Evolutionary conservation across 2,113 vertebrate species (phyloP).

Genomic region (Lophura nycthemera): DNA sequence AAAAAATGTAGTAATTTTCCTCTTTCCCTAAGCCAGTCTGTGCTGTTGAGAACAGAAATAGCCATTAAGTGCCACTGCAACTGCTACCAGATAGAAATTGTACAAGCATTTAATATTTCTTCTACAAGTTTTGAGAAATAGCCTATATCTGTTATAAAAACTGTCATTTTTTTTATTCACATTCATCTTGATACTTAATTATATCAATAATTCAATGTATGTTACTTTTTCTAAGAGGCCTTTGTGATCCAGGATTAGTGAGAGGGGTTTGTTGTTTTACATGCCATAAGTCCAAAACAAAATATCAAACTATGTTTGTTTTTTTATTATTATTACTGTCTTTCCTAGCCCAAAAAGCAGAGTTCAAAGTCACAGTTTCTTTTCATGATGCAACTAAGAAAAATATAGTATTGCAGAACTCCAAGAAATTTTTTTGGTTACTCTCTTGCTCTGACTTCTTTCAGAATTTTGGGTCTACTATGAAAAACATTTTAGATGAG

Average conservation of each 20-base stretch:
- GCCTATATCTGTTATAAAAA: background rate
- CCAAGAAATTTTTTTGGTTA: background rate
- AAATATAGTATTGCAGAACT: background rate
- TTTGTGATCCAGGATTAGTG: background rate
- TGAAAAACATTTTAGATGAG: background rate
- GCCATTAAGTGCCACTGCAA: background rate
- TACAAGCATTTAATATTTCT: background rate
- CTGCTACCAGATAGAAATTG: background rate
- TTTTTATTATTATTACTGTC: background rate
- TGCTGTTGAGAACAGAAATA: background rate
- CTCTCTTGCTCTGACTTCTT: background rate
- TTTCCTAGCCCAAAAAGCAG: background rate
- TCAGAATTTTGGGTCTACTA: background rate
- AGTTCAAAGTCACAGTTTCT: background rate
- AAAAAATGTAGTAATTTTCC: background rate
- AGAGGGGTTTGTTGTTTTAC: background rate
- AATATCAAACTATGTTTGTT: fast-evolving
- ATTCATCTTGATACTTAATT: background rate
- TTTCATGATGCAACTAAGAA: background rate
- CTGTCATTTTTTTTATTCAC: background rate
- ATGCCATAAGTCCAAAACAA: background rate
- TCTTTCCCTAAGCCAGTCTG: background rate
- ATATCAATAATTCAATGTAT: background rate
- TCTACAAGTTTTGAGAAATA: background rate
- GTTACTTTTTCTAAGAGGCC: background rate